Conservation (phyloP, 2,797 vertebrate species). For the Holocentrus rufus region DNA sequence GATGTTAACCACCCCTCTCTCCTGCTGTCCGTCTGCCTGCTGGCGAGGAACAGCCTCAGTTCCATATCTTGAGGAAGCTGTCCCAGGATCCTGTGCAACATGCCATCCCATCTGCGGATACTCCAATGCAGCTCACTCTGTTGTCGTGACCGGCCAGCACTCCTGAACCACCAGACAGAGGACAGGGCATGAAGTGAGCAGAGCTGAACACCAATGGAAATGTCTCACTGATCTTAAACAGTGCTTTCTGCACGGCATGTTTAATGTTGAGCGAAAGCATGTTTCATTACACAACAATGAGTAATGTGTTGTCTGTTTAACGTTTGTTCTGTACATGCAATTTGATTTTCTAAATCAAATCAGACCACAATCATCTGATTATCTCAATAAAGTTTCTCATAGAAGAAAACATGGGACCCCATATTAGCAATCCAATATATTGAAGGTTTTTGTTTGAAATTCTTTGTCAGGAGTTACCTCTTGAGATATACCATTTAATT, state of each 20-base stretch:
- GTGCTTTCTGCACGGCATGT: no score
- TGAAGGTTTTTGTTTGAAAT: no score
- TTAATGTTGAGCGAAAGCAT: background rate
- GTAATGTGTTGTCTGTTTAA: no score
- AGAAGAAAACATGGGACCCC: no score
- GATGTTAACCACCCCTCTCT: conserved; percentile 31
- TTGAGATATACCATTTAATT: no score
- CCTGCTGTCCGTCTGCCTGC: conserved; percentile 37
- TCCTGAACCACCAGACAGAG: conserved; percentile 76
- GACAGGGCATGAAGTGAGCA: background rate
- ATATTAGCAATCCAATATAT: no score
- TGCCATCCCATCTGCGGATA: conserved; percentile 94
- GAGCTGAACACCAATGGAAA: background rate
- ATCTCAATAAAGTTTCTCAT: background rate
- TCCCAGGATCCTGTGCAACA: conserved; percentile 98
- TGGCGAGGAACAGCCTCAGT: conserved; percentile 76
- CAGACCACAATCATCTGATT: no score
- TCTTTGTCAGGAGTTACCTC: no score
- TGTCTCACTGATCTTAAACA: no score
- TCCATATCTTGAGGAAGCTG: conserved; percentile 99
- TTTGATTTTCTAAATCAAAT: no score
- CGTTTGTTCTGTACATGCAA: no score
- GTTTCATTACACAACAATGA: background rate
- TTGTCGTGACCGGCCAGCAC: conserved; percentile 96
- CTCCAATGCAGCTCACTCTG: conserved; percentile 96